phyloP scores from a whole-genome alignment of 2,888 invertebrate species.

The Heliconius hortense region DNA sequence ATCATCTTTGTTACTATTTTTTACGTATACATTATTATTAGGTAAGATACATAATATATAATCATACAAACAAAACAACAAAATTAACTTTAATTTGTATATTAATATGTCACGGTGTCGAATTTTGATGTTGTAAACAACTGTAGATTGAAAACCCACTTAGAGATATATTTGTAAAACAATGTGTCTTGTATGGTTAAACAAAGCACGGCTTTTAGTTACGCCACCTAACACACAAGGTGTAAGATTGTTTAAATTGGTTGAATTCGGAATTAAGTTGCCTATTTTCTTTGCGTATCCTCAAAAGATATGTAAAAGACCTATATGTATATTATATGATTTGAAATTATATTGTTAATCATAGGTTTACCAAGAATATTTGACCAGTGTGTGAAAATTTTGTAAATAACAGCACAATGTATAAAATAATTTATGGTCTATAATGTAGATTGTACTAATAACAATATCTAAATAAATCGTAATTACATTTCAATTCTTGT shows the following conservation, averaged over 20 bases:
- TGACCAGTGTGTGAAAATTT: background rate
- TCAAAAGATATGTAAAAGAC: background rate
- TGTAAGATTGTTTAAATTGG: background rate
- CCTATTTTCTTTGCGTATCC: background rate
- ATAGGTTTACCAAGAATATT: background rate
- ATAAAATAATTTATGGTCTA: background rate
- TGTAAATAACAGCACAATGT: constrained; percentile 4
- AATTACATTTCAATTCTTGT: background rate
- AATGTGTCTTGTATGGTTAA: too few species aligned
- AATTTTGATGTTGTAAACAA: too few species aligned
- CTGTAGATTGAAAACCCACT: too few species aligned
- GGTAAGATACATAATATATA: background rate
- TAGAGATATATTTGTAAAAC: too few species aligned
- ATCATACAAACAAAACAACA: too few species aligned
- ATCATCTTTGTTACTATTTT: too few species aligned
- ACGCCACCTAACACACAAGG: too few species aligned
- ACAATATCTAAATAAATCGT: constrained; percentile 8
- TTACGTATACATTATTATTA: background rate
- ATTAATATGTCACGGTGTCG: background rate
- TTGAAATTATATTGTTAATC: background rate
- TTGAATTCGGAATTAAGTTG: background rate
- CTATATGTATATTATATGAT: too few species aligned
- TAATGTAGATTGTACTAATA: background rate
- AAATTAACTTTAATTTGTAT: background rate
- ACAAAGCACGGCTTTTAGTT: too few species aligned